A percentile compares a stretch with the other conserved stretches of the same genome.
phyloP scores from a whole-genome alignment of 2,113 vertebrate species.

The Aptenodytes patagonicus region DNA sequence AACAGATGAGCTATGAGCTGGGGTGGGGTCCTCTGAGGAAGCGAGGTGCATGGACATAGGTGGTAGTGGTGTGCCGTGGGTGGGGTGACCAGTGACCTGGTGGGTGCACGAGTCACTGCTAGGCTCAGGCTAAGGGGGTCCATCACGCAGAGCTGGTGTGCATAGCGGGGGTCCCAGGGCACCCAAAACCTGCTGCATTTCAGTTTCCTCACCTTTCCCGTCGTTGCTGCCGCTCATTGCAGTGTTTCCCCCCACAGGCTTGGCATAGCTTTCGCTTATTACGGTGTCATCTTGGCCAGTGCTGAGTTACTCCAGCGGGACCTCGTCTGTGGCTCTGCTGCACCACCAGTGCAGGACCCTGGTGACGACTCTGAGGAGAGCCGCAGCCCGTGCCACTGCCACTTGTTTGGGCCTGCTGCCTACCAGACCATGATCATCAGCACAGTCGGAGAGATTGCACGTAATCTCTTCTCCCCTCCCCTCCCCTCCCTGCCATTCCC shows the following conservation, averaged over 20 bases:
- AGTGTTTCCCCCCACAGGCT: constrained; percentile 73
- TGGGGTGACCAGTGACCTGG: neutral
- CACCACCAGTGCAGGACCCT: neutral
- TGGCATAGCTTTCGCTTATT: constrained; percentile 91
- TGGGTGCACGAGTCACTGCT: fast-evolving
- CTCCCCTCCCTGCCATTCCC: neutral
- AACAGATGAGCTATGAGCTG: neutral
- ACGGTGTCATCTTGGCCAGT: constrained; percentile 89
- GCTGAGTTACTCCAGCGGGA: constrained; percentile 89
- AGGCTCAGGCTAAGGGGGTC: neutral
- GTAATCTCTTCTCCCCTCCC: constrained; percentile 64
- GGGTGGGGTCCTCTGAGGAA: neutral
- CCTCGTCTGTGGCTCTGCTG: constrained; percentile 72
- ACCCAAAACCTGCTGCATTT: neutral
- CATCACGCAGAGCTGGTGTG: neutral
- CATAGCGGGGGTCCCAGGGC: too few relatives aligned
- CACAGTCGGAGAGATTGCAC: constrained; percentile 84
- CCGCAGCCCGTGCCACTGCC: constrained; percentile 82
- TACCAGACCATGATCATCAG: constrained; percentile 93
- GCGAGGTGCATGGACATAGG: neutral
- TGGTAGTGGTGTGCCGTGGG: fast-evolving
- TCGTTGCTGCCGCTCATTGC: fast-evolving
- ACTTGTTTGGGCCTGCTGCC: constrained; percentile 75
- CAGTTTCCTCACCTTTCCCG: neutral
- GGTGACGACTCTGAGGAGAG: constrained; percentile 47